Evolutionary conservation across 2,797 vertebrate species (phyloP), one percentile per base, ranked within the genome.

Genomic region (Pristis pectinata): DNA sequence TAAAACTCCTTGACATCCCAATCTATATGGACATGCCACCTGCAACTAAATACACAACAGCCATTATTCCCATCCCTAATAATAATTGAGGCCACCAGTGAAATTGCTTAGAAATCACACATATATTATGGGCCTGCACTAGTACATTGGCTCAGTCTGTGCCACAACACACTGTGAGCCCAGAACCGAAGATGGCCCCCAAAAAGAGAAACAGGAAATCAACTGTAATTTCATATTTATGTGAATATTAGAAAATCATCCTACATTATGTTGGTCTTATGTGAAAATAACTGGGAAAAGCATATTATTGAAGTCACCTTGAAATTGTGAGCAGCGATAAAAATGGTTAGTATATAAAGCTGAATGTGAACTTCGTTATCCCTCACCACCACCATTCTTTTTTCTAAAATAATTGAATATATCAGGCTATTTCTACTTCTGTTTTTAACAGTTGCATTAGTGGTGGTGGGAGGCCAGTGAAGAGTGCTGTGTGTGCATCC

Each of bases 401-500:
- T 53, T 49, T 49, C 49, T n/a, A 59, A 15, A n/a, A 59, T 87
- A 34, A 87, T 87, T 59, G 83, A 59, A 61, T 59, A 59, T 13
- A 87, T 0, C 56, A 87, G 30, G 59, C 53, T 61, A 87, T 87
- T 87, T 61, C 30, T 83, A n/a, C 56, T 87, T 61, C 13, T 87
- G 56, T 87, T 87, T 87, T 87, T 61, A 61, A 87, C 34, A 30
- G 56, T 61, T 87, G n/a, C 13, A 87, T 56, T 56, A n/a, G 13
- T 87, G 34, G 80, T 61, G 56, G 34, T 87, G 53, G 83, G 83
- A 87, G 30, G 83, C 13, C 83, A 59, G 83, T 87, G 30, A 87
- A 30, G 34, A 87, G 83, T 87, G 53, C 83, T 87, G 49, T 87
- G 83, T 59, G 83, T 59, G 53, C 83, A 87, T 87, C 59, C 83